A percentile compares a stretch with the other conserved stretches of the same genome.
These are phyloP conservation scores for Thelaira solivaga DNA, from an alignment of 2,888 invertebrate species.

Conservation along the genomic window DNA sequence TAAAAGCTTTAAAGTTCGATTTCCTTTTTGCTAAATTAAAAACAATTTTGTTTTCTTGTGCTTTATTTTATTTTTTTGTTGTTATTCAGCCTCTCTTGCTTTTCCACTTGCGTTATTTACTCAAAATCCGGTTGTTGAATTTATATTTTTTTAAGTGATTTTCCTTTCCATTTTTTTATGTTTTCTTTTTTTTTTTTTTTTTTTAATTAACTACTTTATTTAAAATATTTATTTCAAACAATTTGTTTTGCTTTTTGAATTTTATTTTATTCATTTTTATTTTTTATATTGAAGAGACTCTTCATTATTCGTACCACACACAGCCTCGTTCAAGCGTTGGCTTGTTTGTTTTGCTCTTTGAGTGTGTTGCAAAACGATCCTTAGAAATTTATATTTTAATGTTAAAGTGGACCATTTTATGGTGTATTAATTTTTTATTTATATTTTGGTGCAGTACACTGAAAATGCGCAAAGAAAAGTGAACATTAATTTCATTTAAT, in stretches of 20 bases:
- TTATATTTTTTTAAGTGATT: not conserved
- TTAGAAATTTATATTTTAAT: not conserved
- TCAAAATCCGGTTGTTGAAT: constrained; percentile 15
- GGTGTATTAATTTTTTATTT: not conserved
- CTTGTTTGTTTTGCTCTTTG: not conserved
- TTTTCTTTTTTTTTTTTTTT: not conserved
- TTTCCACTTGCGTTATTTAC: not conserved
- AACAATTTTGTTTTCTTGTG: not conserved
- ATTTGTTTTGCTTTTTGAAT: not conserved
- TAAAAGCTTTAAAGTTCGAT: constrained; percentile 24
- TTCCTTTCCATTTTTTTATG: not conserved
- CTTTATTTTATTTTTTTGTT: too few species aligned
- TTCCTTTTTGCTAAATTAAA: constrained; percentile 24
- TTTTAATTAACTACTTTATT: not conserved
- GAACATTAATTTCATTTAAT: not conserved
- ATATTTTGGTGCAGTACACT: not conserved
- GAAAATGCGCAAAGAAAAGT: constrained; percentile 1
- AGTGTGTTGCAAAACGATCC: not conserved
- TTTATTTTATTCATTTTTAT: not conserved
- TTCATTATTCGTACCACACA: not conserved
- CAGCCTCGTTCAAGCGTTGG: not conserved
- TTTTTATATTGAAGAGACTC: not conserved
- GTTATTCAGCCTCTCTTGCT: too few species aligned
- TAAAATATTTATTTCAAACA: not conserved
- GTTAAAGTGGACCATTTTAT: not conserved